A percentile compares a stretch with the other conserved stretches of the same genome.
Evolutionary conservation across 2,888 invertebrate genomes (phyloP).

Genomic region (Xiphydria camelus): DNA sequence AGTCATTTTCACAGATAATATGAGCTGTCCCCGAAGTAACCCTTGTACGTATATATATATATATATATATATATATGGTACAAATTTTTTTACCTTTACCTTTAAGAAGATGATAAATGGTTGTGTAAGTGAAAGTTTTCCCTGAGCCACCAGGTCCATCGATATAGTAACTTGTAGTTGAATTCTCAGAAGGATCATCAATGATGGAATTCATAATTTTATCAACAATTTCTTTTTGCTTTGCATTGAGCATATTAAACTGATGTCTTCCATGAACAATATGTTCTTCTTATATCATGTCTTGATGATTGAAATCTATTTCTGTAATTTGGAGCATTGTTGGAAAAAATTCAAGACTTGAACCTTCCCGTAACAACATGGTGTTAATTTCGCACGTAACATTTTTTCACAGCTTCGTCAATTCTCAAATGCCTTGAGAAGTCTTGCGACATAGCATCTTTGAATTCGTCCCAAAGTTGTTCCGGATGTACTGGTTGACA

Average conservation of each 20-base stretch:
- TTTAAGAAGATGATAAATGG: slow-evolving; percentile 17
- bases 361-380: slow-evolving; percentile 9
- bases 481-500: slow-evolving; percentile 23
- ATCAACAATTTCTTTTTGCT: slow-evolving; percentile 20
- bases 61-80: too few relatives aligned
- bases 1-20: too few relatives aligned
- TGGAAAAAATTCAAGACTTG: slow-evolving; percentile 4
- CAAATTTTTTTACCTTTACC: slow-evolving; percentile 5
- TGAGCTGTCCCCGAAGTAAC: too few relatives aligned
- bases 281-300: neutral
- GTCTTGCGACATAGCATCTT: slow-evolving; percentile 20
- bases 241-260: slow-evolving; percentile 13
- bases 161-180: too few relatives aligned
- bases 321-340: too few relatives aligned
- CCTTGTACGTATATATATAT: too few relatives aligned
- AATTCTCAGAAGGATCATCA: too few relatives aligned
- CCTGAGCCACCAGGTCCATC: slow-evolving; percentile 55
- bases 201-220: too few relatives aligned
- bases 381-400: slow-evolving; percentile 5
- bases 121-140: slow-evolving; percentile 48
- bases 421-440: slow-evolving; percentile 3
- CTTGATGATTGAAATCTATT: too few relatives aligned
- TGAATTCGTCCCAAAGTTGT: slow-evolving; percentile 30
- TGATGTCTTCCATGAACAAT: slow-evolving; percentile 5
- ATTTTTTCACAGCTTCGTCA: slow-evolving; percentile 3